phyloP scores from a whole-genome alignment of 2,797 vertebrate genomes.

The Petrocephalus sullivani region DNA sequence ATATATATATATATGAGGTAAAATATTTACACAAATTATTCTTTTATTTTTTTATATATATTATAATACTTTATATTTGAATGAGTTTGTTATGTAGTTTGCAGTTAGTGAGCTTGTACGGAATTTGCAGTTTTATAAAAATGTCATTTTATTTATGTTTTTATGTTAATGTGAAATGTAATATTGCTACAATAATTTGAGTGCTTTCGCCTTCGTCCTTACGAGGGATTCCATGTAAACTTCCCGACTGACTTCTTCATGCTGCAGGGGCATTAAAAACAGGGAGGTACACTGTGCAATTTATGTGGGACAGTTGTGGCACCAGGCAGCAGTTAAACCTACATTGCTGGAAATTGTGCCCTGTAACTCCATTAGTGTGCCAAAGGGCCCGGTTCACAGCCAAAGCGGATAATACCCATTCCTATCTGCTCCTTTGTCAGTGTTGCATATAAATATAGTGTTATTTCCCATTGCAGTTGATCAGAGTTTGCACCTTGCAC shows the following conservation, averaged over 20 bases:
- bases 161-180: not conserved
- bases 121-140: not conserved
- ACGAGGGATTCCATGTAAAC: not conserved
- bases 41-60: not conserved
- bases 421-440: not conserved
- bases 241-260: not conserved
- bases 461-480: not conserved
- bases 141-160: not conserved
- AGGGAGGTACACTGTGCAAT: not conserved
- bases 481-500: not conserved
- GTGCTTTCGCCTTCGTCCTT: not conserved
- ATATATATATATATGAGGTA: not conserved
- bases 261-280: not conserved
- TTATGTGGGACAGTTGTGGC: not conserved
- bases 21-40: not conserved
- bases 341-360: not conserved
- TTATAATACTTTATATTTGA: not conserved
- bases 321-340: not conserved
- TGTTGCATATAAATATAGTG: not conserved
- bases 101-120: not conserved
- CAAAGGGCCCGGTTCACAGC: not conserved
- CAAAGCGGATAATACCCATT: not conserved
- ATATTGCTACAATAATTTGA: not conserved
- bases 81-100: not conserved
- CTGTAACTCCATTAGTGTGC: not conserved